Base-by-base conservation (phyloP, 2,888 invertebrate species). In the Apamea monoglypha region DNA sequence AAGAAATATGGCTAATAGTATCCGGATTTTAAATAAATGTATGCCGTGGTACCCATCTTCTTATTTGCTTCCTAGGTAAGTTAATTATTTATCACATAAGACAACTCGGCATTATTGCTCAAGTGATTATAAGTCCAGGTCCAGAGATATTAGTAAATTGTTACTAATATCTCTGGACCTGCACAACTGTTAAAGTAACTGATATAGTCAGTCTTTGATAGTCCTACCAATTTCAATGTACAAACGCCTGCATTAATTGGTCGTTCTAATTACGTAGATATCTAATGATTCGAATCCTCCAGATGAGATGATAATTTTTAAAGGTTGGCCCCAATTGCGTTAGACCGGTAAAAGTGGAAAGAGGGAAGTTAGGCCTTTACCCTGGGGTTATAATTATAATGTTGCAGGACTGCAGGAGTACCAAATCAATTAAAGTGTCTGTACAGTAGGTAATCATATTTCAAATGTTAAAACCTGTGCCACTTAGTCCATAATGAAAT, bases 1-100 rank as follows among this genome's bases (percentile, higher is more conserved):
- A 71, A 59, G 10, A n/a, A 87, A 80, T 25, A 92, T 92, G 91
- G 89, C 91, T 40, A 90, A 78, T 71, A 91, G 90, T 85, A 78
- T 92, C 68, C 87, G 82, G 36, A 63, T 84, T 81, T 72, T 92
- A 25, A 85, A 76, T 70, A 92, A 88, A 86, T 86, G 80, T 76
- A 40, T 90, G 32, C n/a, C 77, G 0, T 80, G 78, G 70, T 69
- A 87, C 59, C 70, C 78, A 10, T 76, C 75, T 32, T 74, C 61
- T 6, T 82, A 68, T 50, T 66, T 80, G 18, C 14, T 86, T 32
- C 70, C 83, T 14, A 82, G 84, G 90, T 90, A 78, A 12, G 76
- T 76, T 56, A 32, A 50, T 36, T 29, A 50, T n/a, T 68, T 47
- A 47, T 47, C 47, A 70, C 16, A 0, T 29, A 50, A 1, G 2